phyloP scores from a whole-genome alignment of 2,113 vertebrate genomes.

The Bettongia penicillata region DNA sequence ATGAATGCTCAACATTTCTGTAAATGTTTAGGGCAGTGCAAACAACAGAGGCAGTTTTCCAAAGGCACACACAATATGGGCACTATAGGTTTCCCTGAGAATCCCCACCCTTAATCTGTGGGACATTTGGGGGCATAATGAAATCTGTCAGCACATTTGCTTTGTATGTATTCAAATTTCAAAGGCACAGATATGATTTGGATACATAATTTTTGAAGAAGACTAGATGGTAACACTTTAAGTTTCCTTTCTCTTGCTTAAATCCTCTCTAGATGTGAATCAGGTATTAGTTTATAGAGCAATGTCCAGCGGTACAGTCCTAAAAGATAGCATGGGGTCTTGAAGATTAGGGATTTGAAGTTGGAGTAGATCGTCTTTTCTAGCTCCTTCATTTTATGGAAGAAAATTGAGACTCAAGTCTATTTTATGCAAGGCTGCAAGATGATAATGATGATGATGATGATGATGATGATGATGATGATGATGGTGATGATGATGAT shows the following conservation, averaged over 20 bases:
- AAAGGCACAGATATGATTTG: neutral
- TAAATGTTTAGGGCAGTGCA: neutral
- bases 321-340: neutral
- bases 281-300: neutral
- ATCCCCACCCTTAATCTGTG: neutral
- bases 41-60: neutral
- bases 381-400: neutral
- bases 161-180: neutral
- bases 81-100: neutral
- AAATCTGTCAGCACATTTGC: neutral
- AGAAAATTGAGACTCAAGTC: neutral
- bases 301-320: neutral
- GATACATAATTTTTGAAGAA: neutral
- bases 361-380: neutral
- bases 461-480: neutral
- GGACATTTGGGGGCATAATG: neutral
- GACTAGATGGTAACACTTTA: neutral
- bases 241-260: neutral
- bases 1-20: neutral
- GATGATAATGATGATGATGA: neutral
- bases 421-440: neutral
- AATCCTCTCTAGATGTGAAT: neutral
- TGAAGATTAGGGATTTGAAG: neutral
- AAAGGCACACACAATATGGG: neutral
- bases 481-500: neutral